A percentile compares a stretch with the other conserved stretches of the same genome.
phyloP scores from a whole-genome alignment of 2,797 vertebrate species.

The Rhinichthys osculus region DNA sequence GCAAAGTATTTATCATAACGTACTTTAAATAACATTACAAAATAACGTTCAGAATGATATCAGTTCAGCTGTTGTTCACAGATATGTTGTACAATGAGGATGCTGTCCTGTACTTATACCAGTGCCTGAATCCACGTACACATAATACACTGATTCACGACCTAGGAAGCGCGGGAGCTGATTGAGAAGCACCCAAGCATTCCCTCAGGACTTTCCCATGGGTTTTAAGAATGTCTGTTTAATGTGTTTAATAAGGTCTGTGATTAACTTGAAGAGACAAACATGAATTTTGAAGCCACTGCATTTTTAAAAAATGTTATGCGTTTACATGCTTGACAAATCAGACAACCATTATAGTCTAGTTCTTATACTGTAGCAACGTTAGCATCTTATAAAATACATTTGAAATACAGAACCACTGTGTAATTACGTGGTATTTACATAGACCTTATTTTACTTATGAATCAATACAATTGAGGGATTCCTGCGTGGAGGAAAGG shows the following conservation, averaged over 20 bases:
- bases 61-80: no score
- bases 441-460: not conserved
- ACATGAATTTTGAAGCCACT: not conserved
- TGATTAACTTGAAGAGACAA: not conserved
- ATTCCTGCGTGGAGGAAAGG: constrained; percentile 1
- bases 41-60: no score
- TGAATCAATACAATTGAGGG: not conserved
- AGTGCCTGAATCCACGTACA: no score
- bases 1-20: no score
- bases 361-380: not conserved
- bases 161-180: no score
- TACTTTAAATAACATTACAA: no score
- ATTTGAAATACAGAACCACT: not conserved
- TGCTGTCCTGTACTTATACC: no score
- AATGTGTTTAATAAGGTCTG: not conserved
- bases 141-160: no score
- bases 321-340: not conserved
- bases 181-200: not conserved
- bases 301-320: not conserved
- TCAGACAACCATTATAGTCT: not conserved
- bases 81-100: no score
- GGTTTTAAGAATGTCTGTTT: not conserved
- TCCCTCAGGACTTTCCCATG: not conserved
- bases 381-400: not conserved
- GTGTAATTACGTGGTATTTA: not conserved